Evolutionary conservation across 2,888 invertebrate species (phyloP).

Genomic region (Ethmia dodecea): DNA sequence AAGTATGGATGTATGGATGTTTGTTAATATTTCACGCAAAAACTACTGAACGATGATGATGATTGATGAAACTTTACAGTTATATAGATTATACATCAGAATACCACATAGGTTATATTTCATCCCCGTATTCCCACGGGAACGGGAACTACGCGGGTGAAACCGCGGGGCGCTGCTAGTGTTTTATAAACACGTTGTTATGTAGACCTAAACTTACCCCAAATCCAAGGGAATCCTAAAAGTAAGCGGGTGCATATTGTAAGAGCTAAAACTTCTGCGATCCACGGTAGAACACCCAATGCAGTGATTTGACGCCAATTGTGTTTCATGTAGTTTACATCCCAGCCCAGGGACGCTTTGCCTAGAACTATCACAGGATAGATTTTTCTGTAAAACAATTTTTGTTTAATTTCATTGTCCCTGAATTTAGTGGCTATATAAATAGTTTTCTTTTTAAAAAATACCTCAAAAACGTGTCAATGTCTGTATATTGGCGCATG

Average conservation of each 20-base stretch:
- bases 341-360: conserved; percentile 60
- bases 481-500: conserved; percentile 48
- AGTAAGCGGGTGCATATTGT: conserved; percentile 46
- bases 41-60: no score
- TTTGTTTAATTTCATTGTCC: neutral
- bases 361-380: conserved; percentile 65
- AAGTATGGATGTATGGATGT: no score
- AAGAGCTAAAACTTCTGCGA: conserved; percentile 45
- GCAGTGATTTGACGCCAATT: conserved; percentile 50
- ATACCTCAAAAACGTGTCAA: conserved; percentile 59
- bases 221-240: conserved; percentile 56
- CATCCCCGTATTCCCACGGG: no score
- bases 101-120: no score
- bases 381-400: conserved; percentile 43
- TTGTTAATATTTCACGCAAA: no score
- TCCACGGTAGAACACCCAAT: conserved; percentile 59
- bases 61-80: no score
- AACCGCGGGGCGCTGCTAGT: no score
- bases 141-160: no score
- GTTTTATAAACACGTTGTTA: no score
- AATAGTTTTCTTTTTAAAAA: no score
- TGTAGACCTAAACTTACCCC: conserved; percentile 55
- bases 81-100: no score
- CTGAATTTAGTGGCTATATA: no score
- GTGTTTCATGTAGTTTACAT: conserved; percentile 46